Evolutionary conservation across 2,888 invertebrate genomes (phyloP).

Genomic region (Schizaphis graminum): DNA sequence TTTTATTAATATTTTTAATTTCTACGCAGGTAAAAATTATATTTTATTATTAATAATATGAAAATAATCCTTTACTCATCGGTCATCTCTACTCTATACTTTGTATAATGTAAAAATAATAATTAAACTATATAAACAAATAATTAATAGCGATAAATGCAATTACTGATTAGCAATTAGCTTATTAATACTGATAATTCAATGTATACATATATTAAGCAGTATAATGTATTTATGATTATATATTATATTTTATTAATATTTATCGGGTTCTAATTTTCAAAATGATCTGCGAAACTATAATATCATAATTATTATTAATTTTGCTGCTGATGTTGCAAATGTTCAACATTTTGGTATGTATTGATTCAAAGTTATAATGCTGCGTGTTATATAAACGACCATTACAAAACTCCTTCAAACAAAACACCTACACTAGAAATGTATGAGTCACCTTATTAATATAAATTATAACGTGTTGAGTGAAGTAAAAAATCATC

Average conservation of each 20-base stretch:
- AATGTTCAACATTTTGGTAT: background rate
- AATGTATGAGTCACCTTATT: slow-evolving; percentile 21
- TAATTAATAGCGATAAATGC: background rate
- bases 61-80: background rate
- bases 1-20: background rate
- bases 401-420: background rate
- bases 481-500: background rate
- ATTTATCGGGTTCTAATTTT: background rate
- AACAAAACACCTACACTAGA: slow-evolving; percentile 24
- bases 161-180: slow-evolving; percentile 1
- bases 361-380: background rate
- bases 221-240: background rate
- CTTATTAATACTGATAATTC: background rate
- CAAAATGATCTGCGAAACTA: background rate
- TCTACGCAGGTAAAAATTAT: background rate
- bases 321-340: background rate
- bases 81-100: background rate
- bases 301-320: background rate
- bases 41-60: background rate
- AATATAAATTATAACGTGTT: background rate
- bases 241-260: background rate
- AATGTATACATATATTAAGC: background rate
- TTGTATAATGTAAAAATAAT: background rate
- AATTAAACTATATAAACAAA: background rate
- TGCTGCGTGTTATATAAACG: background rate